Evolutionary conservation across 2,888 invertebrate genomes (phyloP).

Genomic region (Homarus gammarus): DNA sequence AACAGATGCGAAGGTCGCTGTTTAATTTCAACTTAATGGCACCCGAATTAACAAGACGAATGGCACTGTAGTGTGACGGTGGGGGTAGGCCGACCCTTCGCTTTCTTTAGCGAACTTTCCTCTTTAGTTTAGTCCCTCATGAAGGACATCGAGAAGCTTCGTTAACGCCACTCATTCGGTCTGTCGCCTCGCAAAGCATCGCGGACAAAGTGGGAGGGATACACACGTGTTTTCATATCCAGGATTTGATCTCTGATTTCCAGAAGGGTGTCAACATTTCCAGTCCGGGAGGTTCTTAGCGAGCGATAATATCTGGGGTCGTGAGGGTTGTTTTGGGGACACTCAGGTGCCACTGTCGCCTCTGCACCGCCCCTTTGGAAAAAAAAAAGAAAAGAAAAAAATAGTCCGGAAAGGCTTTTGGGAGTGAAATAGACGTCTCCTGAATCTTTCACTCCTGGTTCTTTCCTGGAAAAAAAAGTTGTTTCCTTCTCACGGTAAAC

Average conservation of each 20-base stretch:
- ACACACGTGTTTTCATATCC: background rate
- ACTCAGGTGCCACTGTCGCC: slow-evolving; percentile 29
- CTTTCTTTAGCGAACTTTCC: slow-evolving; percentile 33
- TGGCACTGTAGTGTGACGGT: slow-evolving; percentile 70
- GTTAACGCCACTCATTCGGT: background rate
- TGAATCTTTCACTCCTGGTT: slow-evolving; percentile 48
- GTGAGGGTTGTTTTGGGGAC: background rate
- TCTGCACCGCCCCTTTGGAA: background rate
- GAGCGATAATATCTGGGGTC: slow-evolving; percentile 34
- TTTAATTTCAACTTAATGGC: slow-evolving; percentile 76
- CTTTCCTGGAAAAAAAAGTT: slow-evolving; percentile 2
- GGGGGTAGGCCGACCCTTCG: slow-evolving; percentile 38
- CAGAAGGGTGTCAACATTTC: background rate
- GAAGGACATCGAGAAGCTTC: background rate
- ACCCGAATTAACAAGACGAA: slow-evolving; percentile 75
- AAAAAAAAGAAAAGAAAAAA: slow-evolving; percentile 37
- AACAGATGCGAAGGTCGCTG: slow-evolving; percentile 75
- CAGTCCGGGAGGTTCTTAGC: background rate
- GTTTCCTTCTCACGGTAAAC: slow-evolving; percentile 25
- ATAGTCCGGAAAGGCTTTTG: slow-evolving; percentile 42
- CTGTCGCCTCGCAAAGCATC: background rate
- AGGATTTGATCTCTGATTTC: background rate
- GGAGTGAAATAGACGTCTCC: slow-evolving; percentile 45
- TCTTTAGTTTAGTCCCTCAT: slow-evolving; percentile 19
- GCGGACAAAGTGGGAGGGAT: background rate